phyloP scores from a whole-genome alignment of 1,140 invertebrate genomes.

The Eulimnadia texana region DNA sequence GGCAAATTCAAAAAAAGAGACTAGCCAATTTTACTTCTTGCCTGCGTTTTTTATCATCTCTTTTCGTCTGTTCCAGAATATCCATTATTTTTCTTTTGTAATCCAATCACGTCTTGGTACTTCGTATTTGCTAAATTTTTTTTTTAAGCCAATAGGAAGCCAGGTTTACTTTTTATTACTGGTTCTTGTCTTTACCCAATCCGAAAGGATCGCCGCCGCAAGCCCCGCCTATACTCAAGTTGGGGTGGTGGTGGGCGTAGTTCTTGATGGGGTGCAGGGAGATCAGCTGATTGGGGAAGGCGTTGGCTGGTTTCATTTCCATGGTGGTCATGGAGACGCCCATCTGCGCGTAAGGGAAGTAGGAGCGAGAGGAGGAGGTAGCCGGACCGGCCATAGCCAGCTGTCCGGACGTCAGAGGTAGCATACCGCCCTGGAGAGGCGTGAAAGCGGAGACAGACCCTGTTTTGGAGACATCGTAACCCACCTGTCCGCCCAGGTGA shows the following conservation, averaged over 20 bases:
- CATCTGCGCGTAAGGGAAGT: conserved; percentile 57
- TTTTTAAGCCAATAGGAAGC: background rate
- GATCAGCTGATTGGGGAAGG: conserved; percentile 78
- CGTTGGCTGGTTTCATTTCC: conserved; percentile 34
- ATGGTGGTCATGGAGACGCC: conserved; percentile 23
- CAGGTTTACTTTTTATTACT: background rate
- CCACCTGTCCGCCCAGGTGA: conserved; percentile 26
- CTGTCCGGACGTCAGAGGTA: conserved; percentile 26
- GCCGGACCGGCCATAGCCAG: conserved; percentile 28
- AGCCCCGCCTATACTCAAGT: conserved; percentile 9
- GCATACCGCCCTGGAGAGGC: conserved; percentile 61
- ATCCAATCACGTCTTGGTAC: too few relatives aligned
- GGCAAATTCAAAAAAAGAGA: too few relatives aligned
- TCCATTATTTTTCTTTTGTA: too few relatives aligned
- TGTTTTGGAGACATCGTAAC: conserved; percentile 25
- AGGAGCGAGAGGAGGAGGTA: conserved; percentile 54
- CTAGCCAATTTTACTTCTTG: too few relatives aligned
- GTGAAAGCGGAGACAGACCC: conserved; percentile 74
- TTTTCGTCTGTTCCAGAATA: too few relatives aligned
- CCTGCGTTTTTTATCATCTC: too few relatives aligned
- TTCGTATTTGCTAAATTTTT: too few relatives aligned
- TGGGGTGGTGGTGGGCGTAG: conserved; percentile 83
- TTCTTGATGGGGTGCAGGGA: conserved; percentile 92
- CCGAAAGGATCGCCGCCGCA: conserved; percentile 9
- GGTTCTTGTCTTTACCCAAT: conserved; percentile 12